Conservation (phyloP, 2,888 invertebrate species). For the Tinea semifulvella region DNA sequence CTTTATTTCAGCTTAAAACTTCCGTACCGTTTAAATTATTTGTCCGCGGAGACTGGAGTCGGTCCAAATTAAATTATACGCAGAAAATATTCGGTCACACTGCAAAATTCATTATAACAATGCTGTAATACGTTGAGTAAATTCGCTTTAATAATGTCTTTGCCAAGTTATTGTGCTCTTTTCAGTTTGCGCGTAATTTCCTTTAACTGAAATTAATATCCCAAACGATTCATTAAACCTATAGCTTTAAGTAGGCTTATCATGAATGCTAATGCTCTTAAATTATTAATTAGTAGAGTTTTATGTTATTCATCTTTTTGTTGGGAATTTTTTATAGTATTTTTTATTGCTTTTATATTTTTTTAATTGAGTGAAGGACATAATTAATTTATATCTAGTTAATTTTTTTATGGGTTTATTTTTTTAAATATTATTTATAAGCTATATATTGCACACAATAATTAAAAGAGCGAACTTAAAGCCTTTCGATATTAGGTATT, state of each 20-base stretch:
- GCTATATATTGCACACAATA: background rate
- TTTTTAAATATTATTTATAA: background rate
- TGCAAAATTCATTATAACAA: slow-evolving; percentile 37
- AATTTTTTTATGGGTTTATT: too few species aligned
- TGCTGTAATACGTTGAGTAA: slow-evolving; percentile 15
- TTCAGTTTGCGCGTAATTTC: slow-evolving; percentile 10
- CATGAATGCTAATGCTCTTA: background rate
- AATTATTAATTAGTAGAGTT: slow-evolving; percentile 3
- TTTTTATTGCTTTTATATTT: background rate
- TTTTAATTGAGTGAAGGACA: too few species aligned
- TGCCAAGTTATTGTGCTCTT: slow-evolving; percentile 14
- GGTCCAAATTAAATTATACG: slow-evolving; percentile 62
- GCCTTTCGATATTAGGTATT: too few species aligned
- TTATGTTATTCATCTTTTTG: background rate
- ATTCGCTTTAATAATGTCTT: slow-evolving; percentile 15
- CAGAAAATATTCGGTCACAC: slow-evolving; percentile 48
- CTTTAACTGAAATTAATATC: slow-evolving; percentile 9
- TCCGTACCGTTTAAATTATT: slow-evolving; percentile 59
- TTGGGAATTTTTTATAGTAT: background rate
- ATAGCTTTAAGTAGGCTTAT: slow-evolving; percentile 6
- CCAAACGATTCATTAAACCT: background rate
- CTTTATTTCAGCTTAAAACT: slow-evolving; percentile 59
- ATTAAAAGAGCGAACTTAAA: too few species aligned
- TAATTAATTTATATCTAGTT: too few species aligned
- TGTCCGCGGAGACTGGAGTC: slow-evolving; percentile 53